A percentile compares a stretch with the other conserved stretches of the same genome.
Conservation (phyloP, 2,888 invertebrate species). For the Neocrepidodera transversa region DNA sequence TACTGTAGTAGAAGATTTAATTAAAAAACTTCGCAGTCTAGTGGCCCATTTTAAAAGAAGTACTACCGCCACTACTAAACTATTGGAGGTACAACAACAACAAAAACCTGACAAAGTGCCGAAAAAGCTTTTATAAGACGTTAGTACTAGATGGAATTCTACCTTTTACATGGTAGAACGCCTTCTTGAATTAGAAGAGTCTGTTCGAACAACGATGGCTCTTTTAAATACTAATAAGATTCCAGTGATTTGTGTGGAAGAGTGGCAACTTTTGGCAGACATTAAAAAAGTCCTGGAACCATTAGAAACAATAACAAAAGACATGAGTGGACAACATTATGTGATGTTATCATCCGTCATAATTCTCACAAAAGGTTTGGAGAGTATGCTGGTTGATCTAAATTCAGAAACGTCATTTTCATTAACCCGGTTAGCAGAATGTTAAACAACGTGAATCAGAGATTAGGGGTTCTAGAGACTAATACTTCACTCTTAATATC, state of each 20-base stretch:
- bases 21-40: not conserved
- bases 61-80: not conserved
- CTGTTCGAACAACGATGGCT: constrained; percentile 37
- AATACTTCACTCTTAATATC: constrained; percentile 11
- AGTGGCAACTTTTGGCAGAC: constrained; percentile 35
- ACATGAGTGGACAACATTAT: constrained; percentile 38
- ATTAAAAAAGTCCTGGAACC: constrained; percentile 39
- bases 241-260: not conserved
- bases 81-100: constrained; percentile 25
- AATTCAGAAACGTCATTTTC: constrained; percentile 4
- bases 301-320: constrained; percentile 39
- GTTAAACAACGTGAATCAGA: constrained; percentile 8
- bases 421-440: constrained; percentile 6
- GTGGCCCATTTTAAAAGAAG: not conserved
- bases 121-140: constrained; percentile 36
- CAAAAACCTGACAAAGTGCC: constrained; percentile 9
- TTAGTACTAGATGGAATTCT: constrained; percentile 41
- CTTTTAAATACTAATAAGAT: constrained; percentile 11
- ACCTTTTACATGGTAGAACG: constrained; percentile 43
- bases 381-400: constrained; percentile 9
- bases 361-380: constrained; percentile 38
- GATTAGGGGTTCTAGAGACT: constrained; percentile 21
- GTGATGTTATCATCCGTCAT: constrained; percentile 39
- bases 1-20: constrained; percentile 27
- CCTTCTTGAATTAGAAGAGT: constrained; percentile 33